A percentile compares a stretch with the other conserved stretches of the same genome.
These are phyloP conservation scores for Rhabdomys dilectus DNA, from an alignment of 2,113 vertebrate species.

Conservation along the genomic window DNA sequence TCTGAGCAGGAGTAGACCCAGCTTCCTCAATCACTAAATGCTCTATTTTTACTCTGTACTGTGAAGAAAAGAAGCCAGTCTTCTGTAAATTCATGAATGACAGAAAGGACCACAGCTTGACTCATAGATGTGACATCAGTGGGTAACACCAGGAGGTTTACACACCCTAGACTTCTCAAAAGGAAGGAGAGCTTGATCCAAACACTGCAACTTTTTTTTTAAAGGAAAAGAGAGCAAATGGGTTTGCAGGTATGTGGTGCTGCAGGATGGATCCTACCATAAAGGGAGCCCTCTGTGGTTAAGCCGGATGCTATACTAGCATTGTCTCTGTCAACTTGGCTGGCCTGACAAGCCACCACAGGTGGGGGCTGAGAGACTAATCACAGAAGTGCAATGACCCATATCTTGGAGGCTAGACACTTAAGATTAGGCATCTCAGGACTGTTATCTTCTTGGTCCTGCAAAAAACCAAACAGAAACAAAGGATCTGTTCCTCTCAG, in stretches of 20 bases:
- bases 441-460: background rate
- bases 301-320: background rate
- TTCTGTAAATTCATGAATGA: fast-evolving
- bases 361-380: background rate
- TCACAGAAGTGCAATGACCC: background rate
- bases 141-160: fast-evolving
- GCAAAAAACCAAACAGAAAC: too few species aligned
- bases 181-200: background rate
- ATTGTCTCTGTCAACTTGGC: background rate
- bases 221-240: background rate
- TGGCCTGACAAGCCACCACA: background rate
- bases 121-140: fast-evolving
- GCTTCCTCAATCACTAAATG: fast-evolving
- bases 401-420: background rate
- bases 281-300: constrained; percentile 26
- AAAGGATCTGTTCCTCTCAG: background rate
- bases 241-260: fast-evolving
- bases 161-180: background rate
- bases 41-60: background rate
- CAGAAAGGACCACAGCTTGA: too few species aligned
- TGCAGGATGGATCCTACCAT: background rate
- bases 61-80: background rate
- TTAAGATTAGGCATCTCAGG: background rate
- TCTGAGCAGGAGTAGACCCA: background rate
- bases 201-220: too few species aligned